These are phyloP conservation scores for Micromesistius poutassou DNA, from an alignment of 2,797 vertebrate genomes.

Conservation along the genomic window DNA sequence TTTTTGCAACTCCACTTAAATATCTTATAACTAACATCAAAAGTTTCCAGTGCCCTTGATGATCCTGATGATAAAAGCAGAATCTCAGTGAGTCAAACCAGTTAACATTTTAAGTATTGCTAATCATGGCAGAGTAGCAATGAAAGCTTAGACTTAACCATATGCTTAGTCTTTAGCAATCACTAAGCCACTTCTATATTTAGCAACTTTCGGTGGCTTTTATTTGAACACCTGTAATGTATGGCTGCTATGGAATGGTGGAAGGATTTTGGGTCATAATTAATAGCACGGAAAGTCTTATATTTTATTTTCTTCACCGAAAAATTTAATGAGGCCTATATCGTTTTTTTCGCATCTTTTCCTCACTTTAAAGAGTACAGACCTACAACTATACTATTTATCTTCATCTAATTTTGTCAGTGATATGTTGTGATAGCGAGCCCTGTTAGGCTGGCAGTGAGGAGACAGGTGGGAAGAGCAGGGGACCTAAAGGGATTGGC, in stretches of 20 bases:
- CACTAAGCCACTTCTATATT: constrained; percentile 47
- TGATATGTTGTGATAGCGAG: constrained; percentile 27
- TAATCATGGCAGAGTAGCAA: not conserved
- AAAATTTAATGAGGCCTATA: not conserved
- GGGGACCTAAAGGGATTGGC: constrained; percentile 10
- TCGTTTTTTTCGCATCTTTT: not conserved
- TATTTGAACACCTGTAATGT: not conserved
- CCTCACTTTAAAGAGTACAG: not conserved
- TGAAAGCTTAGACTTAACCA: constrained; percentile 13
- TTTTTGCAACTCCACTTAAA: not conserved
- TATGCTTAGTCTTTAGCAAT: constrained; percentile 45
- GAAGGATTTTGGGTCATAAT: not conserved
- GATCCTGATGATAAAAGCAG: not conserved
- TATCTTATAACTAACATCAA: not conserved
- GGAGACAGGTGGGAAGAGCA: constrained; percentile 5
- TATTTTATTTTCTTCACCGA: not conserved
- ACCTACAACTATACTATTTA: not conserved
- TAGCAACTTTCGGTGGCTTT: constrained; percentile 25
- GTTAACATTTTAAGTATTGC: not conserved
- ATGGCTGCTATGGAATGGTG: not conserved
- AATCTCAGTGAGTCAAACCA: not conserved
- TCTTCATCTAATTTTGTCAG: not conserved
- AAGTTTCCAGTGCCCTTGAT: not conserved
- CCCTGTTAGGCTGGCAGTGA: constrained; percentile 6
- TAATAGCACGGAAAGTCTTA: not conserved